Evolutionary conservation across 2,797 vertebrate genomes (phyloP).

Genomic region (Etheostoma nigrum): DNA sequence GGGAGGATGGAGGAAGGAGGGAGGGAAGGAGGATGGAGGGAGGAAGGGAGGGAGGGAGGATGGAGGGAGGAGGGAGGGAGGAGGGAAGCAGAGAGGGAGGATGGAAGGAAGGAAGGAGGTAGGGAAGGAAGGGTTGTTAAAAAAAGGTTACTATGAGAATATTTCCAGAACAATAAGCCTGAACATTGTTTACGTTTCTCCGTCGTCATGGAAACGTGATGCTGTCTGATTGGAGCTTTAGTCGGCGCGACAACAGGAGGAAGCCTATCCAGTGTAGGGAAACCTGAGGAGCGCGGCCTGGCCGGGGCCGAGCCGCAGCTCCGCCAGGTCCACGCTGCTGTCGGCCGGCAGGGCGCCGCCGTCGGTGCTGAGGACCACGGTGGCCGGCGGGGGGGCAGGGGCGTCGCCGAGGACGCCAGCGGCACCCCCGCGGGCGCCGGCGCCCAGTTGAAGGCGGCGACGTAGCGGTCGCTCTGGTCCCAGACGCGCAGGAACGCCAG

Average conservation of each 20-base stretch:
- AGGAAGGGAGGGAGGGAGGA: no score
- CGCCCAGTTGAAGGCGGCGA: slow-evolving; percentile 86
- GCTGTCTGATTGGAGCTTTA: not conserved
- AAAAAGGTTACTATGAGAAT: no score
- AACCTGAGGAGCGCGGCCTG: slow-evolving; percentile 86
- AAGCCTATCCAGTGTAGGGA: slow-evolving; percentile 70
- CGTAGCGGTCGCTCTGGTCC: slow-evolving; percentile 89
- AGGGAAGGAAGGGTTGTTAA: no score
- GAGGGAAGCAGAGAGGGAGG: no score
- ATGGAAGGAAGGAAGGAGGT: no score
- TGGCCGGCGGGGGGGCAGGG: slow-evolving; percentile 21
- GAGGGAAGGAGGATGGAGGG: no score
- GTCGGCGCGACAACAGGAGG: not conserved
- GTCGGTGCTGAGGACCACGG: slow-evolving; percentile 81
- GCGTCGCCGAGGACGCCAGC: slow-evolving; percentile 68
- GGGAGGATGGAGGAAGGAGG: no score
- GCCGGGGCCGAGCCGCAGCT: slow-evolving; percentile 70
- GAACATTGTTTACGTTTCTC: no score
- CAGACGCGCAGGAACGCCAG: slow-evolving; percentile 86
- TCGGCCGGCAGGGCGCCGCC: not conserved
- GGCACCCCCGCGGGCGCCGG: slow-evolving; percentile 18
- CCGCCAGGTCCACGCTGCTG: slow-evolving; percentile 54
- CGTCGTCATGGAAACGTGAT: no score
- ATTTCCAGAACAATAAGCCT: no score
- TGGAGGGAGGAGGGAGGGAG: no score